Evolutionary conservation across 2,888 invertebrate genomes (phyloP).

Genomic region (Idaea dimidiata): DNA sequence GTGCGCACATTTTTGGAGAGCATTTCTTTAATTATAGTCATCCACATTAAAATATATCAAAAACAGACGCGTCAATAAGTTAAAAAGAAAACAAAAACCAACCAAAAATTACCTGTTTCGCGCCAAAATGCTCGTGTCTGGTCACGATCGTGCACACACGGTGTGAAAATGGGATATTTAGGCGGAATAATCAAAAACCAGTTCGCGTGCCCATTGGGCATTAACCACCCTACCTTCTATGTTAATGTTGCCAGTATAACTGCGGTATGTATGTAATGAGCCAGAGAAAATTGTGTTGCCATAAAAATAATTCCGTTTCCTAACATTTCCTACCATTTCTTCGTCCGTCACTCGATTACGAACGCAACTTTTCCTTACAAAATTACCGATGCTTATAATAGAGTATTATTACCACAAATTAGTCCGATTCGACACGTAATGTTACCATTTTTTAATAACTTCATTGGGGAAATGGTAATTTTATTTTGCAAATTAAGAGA

Average conservation of each 20-base stretch:
- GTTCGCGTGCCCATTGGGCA: conserved; percentile 77
- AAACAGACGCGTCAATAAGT: neutral
- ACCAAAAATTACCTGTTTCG: conserved; percentile 39
- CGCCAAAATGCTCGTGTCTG: conserved; percentile 57
- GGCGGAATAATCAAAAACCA: conserved; percentile 75
- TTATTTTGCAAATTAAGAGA: conserved; percentile 10
- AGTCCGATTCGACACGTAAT: conserved; percentile 25
- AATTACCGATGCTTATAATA: conserved; percentile 21
- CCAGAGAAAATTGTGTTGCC: conserved; percentile 79
- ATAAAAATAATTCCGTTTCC: conserved; percentile 79
- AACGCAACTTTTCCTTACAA: neutral
- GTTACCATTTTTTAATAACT: conserved; percentile 27
- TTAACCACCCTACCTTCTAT: conserved; percentile 75
- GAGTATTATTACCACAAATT: conserved; percentile 30
- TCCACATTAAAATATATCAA: no score
- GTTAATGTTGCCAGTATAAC: conserved; percentile 77
- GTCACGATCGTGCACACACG: conserved; percentile 67
- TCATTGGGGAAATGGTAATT: conserved; percentile 23
- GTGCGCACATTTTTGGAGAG: no score
- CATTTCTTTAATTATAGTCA: no score
- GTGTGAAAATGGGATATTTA: conserved; percentile 80
- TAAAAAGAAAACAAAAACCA: conserved; percentile 25
- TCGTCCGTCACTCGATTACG: conserved; percentile 59
- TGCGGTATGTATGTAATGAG: conserved; percentile 77
- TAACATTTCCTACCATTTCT: conserved; percentile 51